Percentiles rank a stretch among this genome's conserved stretches.
Evolutionary conservation across 1,140 invertebrate species (phyloP).

Genomic region (Plodia interpunctella): DNA sequence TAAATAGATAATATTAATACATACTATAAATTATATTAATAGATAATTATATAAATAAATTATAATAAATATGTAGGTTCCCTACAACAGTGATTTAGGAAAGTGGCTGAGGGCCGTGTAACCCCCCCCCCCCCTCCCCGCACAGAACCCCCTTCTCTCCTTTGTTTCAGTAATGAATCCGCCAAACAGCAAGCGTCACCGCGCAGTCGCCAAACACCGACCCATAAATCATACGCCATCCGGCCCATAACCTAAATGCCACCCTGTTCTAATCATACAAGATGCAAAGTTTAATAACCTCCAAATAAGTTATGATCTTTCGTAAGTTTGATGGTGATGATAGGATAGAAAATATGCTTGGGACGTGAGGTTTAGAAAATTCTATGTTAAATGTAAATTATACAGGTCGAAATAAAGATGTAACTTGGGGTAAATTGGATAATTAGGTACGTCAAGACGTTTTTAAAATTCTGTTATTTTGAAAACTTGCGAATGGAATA

Average conservation of each 20-base stretch:
- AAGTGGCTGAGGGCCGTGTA: constrained; percentile 53
- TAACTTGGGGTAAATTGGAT: constrained; percentile 39
- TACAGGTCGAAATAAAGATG: constrained; percentile 49
- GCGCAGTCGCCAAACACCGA: constrained; percentile 56
- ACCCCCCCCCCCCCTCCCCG: constrained; percentile 20
- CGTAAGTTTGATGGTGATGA: no score
- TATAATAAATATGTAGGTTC: no score
- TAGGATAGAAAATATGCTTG: constrained; percentile 45
- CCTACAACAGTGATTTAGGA: constrained; percentile 71
- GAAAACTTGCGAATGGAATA: background rate
- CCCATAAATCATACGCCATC: constrained; percentile 47
- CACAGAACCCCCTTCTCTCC: constrained; percentile 32
- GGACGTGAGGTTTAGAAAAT: constrained; percentile 58
- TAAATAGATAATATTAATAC: no score
- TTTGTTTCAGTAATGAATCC: constrained; percentile 75
- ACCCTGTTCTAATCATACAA: background rate
- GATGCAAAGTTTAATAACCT: constrained; percentile 3
- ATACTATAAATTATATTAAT: no score
- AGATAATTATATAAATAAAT: no score
- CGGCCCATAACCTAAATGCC: background rate
- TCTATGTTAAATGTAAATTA: constrained; percentile 60
- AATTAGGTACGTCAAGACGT: constrained; percentile 28
- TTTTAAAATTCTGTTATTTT: background rate
- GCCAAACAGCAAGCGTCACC: constrained; percentile 68
- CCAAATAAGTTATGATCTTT: constrained; percentile 21